Evolutionary conservation across 2,888 invertebrate species (phyloP), one percentile per base, ranked within the genome.

Genomic region (Pollenia angustigena): DNA sequence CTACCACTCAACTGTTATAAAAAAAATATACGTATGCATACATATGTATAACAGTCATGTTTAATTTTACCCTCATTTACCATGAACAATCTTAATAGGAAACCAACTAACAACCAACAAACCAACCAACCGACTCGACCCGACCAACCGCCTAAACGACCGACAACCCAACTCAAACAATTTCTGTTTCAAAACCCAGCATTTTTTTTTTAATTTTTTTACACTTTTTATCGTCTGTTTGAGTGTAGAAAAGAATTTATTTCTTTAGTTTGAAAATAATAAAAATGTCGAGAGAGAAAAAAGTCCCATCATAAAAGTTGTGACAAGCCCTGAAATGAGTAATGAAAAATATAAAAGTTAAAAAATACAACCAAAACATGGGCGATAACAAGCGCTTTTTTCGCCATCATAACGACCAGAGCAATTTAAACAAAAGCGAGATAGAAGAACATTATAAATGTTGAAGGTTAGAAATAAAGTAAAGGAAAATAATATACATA

Each of bases 31-130:
- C 10, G 23, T 12, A 62, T 71, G 40, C 62, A 56, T 14, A 42
- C 10, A 32, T 32, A 81, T 56, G 32, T 56, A 48, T 16, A 76
- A 50, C 23, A 75, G 48, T 75, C 75, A 86, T 74, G 72, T 75
- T 82, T 48, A 74, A 42, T 85, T 74, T 75, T 75, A 76, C 64
- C 64, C 71, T 71, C 74, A 64, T 83, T 86, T 86, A 46, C 54
- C 69, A 64, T 40, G 52, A 71, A 71, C 71, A 83, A 75, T 79
- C 16, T 62, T 6, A 60, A 69, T 10, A 11, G 14, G 32, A 48
- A 14, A 12, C 46, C 48, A 32, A 50, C 68, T 32, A 56, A n/a
- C 44, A 42, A 11, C 60, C 32, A 52, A 23, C 8, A 0, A 11
- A 23, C 23, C 18, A 54, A 71, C 40, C n/a, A 62, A 75, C 50